These are phyloP conservation scores for Osmerus eperlanus DNA, from an alignment of 2,113 vertebrate species.

Conservation along the genomic window DNA sequence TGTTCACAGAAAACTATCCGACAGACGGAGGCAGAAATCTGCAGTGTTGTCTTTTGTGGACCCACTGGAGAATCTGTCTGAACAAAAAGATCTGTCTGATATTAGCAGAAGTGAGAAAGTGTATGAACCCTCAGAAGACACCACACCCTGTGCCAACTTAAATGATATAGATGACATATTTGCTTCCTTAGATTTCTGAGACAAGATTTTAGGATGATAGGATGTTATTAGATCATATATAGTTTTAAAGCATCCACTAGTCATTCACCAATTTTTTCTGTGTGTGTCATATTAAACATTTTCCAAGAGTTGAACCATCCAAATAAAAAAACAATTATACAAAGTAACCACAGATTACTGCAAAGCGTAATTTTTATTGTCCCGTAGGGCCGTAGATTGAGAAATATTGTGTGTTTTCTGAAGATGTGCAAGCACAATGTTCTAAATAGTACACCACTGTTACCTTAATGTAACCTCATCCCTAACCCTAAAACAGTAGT, in stretches of 20 bases:
- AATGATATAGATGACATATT: constrained; percentile 77
- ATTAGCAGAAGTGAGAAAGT: not conserved
- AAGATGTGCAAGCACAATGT: too few relatives aligned
- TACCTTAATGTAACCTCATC: too few relatives aligned
- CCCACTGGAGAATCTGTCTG: not conserved
- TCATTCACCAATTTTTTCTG: too few relatives aligned
- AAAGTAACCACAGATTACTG: too few relatives aligned
- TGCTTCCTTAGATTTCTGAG: constrained; percentile 61
- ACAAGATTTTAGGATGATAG: constrained; percentile 4
- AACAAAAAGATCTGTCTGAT: not conserved
- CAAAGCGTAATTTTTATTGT: too few relatives aligned
- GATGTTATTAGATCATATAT: too few relatives aligned
- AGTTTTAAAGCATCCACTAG: too few relatives aligned
- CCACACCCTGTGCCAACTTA: not conserved
- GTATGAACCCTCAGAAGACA: not conserved
- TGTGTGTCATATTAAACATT: constrained; percentile 49
- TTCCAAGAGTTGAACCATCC: constrained; percentile 13
- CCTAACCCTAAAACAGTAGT: too few relatives aligned
- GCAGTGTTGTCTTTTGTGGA: not conserved
- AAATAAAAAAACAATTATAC: too few relatives aligned
- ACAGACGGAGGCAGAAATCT: not conserved
- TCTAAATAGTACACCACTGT: too few relatives aligned
- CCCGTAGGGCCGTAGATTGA: too few relatives aligned
- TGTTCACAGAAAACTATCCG: not conserved
- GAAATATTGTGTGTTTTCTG: too few relatives aligned